A percentile compares a stretch with the other conserved stretches of the same genome.
Conservation (phyloP, 53 echinoderm and acorn worm genomes). For the Temnopleurus reevesii region DNA sequence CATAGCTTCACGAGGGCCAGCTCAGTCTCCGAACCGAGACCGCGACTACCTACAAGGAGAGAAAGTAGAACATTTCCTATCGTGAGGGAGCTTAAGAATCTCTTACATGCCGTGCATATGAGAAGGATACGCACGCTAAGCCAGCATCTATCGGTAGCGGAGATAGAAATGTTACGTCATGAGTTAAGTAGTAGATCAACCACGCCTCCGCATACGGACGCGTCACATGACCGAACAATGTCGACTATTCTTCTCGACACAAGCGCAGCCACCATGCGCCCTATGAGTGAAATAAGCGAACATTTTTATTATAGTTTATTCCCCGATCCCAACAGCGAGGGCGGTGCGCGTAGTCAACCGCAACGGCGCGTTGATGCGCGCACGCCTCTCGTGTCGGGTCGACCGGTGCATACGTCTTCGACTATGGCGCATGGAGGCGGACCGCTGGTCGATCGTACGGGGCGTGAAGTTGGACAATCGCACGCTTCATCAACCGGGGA, state of each 20-base stretch:
- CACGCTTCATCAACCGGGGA: slow-evolving; percentile 37
- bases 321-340: slow-evolving; percentile 57
- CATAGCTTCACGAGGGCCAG: slow-evolving; percentile 25
- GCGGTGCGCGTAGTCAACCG: neutral
- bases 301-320: slow-evolving; percentile 92
- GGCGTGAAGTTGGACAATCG: slow-evolving; percentile 24
- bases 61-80: slow-evolving; percentile 76
- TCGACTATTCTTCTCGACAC: slow-evolving; percentile 79
- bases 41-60: slow-evolving; percentile 48
- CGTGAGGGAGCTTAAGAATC: slow-evolving; percentile 72
- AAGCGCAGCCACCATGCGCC: slow-evolving; percentile 71
- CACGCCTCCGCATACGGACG: slow-evolving; percentile 27
- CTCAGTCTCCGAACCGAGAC: slow-evolving; percentile 43
- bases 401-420: slow-evolving; percentile 40
- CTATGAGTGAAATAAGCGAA: slow-evolving; percentile 77
- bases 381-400: slow-evolving; percentile 27
- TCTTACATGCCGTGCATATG: slow-evolving; percentile 77
- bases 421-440: slow-evolving; percentile 2
- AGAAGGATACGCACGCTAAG: slow-evolving; percentile 82
- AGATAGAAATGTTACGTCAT: slow-evolving; percentile 76
- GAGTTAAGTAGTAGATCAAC: slow-evolving; percentile 62
- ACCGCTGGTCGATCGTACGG: neutral
- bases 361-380: slow-evolving; percentile 24
- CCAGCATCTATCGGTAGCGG: slow-evolving; percentile 75
- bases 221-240: slow-evolving; percentile 69